Conservation (phyloP, 2,888 invertebrate species). For the Dryobota labecula region DNA sequence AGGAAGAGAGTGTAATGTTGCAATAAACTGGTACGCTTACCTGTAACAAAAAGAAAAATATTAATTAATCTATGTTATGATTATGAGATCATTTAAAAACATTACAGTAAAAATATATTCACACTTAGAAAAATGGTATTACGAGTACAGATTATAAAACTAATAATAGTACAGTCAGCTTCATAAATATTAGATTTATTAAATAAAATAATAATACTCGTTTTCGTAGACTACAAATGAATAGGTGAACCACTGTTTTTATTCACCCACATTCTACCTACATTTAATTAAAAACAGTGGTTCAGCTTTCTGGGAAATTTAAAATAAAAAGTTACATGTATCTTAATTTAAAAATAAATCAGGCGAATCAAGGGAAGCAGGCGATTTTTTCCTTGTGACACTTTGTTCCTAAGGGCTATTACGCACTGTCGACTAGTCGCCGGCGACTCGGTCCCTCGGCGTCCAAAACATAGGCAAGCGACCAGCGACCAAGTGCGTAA, state of each 20-base stretch:
- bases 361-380: too few species aligned
- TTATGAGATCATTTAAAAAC: neutral
- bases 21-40: conserved; percentile 35
- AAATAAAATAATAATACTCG: neutral
- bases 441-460: too few species aligned
- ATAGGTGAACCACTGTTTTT: too few species aligned
- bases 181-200: neutral
- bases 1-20: neutral
- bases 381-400: neutral
- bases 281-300: neutral
- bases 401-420: too few species aligned
- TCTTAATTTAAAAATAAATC: neutral
- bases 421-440: too few species aligned
- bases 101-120: neutral
- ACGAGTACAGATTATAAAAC: neutral
- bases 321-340: neutral
- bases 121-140: neutral
- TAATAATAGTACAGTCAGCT: neutral
- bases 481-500: too few species aligned
- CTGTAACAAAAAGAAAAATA: conserved; percentile 39
- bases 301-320: too few species aligned
- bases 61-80: neutral
- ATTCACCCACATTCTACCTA: too few species aligned
- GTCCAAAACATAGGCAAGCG: too few species aligned
- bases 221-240: neutral